Percentiles rank a stretch among this genome's conserved stretches.
Conservation (phyloP, 2,797 vertebrate species). For the Odontamblyopus lacepedii region DNA sequence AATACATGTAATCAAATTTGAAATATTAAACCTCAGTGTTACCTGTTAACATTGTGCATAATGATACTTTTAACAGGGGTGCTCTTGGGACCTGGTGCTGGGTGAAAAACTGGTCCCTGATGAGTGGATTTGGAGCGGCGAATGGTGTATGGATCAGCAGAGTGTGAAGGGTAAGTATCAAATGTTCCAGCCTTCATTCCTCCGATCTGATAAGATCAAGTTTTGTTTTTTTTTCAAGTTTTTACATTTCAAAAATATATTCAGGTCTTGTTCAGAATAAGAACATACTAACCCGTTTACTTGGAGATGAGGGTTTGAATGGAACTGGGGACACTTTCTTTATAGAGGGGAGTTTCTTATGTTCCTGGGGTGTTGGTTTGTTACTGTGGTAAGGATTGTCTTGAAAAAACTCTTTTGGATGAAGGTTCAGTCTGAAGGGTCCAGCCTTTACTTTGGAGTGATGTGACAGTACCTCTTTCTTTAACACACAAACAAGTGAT, state of each 20-base stretch:
- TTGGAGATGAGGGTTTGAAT: conserved; percentile 85
- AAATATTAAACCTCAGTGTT: background rate
- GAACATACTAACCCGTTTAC: conserved; percentile 76
- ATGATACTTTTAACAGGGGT: conserved; percentile 58
- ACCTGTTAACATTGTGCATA: conserved; percentile 48
- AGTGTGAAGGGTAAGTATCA: conserved; percentile 47
- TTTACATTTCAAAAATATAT: background rate
- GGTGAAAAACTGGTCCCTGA: conserved; percentile 39
- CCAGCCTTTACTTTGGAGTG: conserved; percentile 78
- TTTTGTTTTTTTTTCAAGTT: background rate
- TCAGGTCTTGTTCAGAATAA: background rate
- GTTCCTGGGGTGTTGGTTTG: conserved; percentile 73
- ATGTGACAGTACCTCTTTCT: conserved; percentile 78
- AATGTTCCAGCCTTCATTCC: conserved; percentile 63
- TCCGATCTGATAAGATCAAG: conserved; percentile 35
- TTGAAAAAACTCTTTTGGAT: conserved; percentile 86
- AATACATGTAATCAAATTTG: background rate
- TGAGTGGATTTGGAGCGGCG: conserved; percentile 27
- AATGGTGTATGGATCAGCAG: conserved; percentile 38
- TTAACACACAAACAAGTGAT: conserved; percentile 38
- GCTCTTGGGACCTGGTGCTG: conserved; percentile 52
- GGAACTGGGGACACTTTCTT: conserved; percentile 43
- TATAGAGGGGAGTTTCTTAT: conserved; percentile 42
- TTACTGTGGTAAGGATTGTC: conserved; percentile 80
- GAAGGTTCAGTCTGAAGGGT: conserved; percentile 83